phyloP scores from a whole-genome alignment of 2,888 invertebrate genomes.

The Caenorhabditis sp. region DNA sequence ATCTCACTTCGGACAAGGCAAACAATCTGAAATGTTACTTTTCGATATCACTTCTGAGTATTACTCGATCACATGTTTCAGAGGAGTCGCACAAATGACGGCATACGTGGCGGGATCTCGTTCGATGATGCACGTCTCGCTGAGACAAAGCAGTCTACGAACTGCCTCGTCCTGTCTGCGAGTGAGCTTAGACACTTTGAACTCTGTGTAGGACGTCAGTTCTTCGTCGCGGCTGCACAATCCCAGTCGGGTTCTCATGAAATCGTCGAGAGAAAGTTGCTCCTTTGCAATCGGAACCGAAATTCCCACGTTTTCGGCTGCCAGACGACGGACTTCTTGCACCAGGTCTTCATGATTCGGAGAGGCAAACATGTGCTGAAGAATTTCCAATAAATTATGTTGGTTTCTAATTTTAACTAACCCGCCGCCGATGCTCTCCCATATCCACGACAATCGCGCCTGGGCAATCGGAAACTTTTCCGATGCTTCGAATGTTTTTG shows the following conservation, averaged over 20 bases:
- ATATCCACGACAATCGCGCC: slow-evolving; percentile 93
- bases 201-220: slow-evolving; percentile 96
- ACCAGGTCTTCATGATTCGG: slow-evolving; percentile 90
- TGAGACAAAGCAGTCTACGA: slow-evolving; percentile 89
- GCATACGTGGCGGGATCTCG: slow-evolving; percentile 97
- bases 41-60: not conserved
- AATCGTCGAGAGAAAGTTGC: slow-evolving; percentile 89
- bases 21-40: slow-evolving; percentile 85
- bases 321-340: slow-evolving; percentile 88
- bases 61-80: slow-evolving; percentile 81
- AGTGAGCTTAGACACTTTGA: slow-evolving; percentile 93
- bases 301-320: slow-evolving; percentile 87
- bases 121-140: slow-evolving; percentile 93
- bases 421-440: slow-evolving; percentile 90
- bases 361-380: slow-evolving; percentile 83
- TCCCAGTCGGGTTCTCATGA: slow-evolving; percentile 90
- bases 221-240: slow-evolving; percentile 95
- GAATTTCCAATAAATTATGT: too few species aligned
- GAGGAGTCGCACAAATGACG: slow-evolving; percentile 87
- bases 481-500: slow-evolving; percentile 65
- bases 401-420: slow-evolving; percentile 78
- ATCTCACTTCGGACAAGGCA: slow-evolving; percentile 90
- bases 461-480: slow-evolving; percentile 85
- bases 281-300: slow-evolving; percentile 89
- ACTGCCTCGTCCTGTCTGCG: slow-evolving; percentile 86